phyloP scores from a whole-genome alignment of 2,113 vertebrate species.

The Corynorhinus townsendii region DNA sequence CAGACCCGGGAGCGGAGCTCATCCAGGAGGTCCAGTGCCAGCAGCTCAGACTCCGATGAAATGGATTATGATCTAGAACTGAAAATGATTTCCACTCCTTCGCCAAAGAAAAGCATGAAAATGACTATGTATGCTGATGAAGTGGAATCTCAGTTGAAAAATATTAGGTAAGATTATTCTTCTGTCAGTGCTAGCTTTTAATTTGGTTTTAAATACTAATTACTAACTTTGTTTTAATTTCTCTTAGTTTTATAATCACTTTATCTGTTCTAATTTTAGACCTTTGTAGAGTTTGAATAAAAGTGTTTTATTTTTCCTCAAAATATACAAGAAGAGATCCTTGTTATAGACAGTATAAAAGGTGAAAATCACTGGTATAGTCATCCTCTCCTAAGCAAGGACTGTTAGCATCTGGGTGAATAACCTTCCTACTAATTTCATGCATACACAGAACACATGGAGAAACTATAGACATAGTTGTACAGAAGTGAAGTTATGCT shows the following conservation, averaged over 20 bases:
- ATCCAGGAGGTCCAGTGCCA: conserved; percentile 74
- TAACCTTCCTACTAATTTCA: background rate
- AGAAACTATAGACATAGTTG: background rate
- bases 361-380: background rate
- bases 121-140: conserved; percentile 99
- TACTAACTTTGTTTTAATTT: background rate
- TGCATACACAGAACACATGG: background rate
- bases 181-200: conserved; percentile 31
- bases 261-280: conserved; percentile 11
- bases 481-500: background rate
- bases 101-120: conserved; percentile 98
- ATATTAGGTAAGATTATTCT: conserved; percentile 84
- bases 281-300: background rate
- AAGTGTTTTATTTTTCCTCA: background rate
- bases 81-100: conserved; percentile 98
- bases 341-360: conserved; percentile 1
- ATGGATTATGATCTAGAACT: conserved; percentile 99
- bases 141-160: conserved; percentile 92
- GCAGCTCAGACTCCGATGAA: conserved; percentile 93
- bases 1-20: conserved; percentile 77
- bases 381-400: background rate
- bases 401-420: background rate
- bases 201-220: conserved; percentile 31
- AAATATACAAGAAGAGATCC: background rate
- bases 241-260: background rate